Percentiles rank a stretch among this genome's conserved stretches.
These are phyloP conservation scores for Coleophora flavipennella DNA, from an alignment of 2,888 invertebrate species.

Conservation along the genomic window DNA sequence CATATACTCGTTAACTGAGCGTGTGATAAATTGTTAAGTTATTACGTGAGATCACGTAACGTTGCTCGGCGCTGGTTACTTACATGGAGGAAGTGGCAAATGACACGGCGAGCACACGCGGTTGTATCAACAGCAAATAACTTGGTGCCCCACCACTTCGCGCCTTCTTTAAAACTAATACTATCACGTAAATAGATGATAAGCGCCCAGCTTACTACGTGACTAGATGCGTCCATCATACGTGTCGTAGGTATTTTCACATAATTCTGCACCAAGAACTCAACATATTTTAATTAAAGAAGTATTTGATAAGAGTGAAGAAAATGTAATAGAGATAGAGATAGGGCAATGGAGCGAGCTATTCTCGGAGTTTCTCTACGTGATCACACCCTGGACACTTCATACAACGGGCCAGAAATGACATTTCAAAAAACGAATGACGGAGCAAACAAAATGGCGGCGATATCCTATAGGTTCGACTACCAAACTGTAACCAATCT, in stretches of 20 bases:
- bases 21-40: constrained; percentile 13
- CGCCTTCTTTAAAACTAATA: constrained; percentile 43
- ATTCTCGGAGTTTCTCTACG: too few species aligned
- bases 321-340: too few species aligned
- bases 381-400: too few species aligned
- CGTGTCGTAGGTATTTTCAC: constrained; percentile 36
- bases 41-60: constrained; percentile 36
- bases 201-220: constrained; percentile 46
- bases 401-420: too few species aligned
- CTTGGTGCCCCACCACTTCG: constrained; percentile 15
- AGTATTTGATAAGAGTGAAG: too few species aligned
- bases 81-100: constrained; percentile 34
- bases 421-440: too few species aligned
- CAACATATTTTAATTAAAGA: too few species aligned
- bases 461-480: too few species aligned
- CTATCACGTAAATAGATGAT: constrained; percentile 56
- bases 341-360: too few species aligned
- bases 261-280: constrained; percentile 7
- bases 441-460: too few species aligned
- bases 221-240: constrained; percentile 32
- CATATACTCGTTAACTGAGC: neutral
- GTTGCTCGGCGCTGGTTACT: constrained; percentile 30
- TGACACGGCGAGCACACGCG: constrained; percentile 29
- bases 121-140: constrained; percentile 25
- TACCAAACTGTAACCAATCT: too few species aligned